Percentiles rank a stretch among this genome's conserved stretches.
These are phyloP conservation scores for Psylliodes chrysocephalus DNA, from an alignment of 2,888 invertebrate species.

Conservation along the genomic window DNA sequence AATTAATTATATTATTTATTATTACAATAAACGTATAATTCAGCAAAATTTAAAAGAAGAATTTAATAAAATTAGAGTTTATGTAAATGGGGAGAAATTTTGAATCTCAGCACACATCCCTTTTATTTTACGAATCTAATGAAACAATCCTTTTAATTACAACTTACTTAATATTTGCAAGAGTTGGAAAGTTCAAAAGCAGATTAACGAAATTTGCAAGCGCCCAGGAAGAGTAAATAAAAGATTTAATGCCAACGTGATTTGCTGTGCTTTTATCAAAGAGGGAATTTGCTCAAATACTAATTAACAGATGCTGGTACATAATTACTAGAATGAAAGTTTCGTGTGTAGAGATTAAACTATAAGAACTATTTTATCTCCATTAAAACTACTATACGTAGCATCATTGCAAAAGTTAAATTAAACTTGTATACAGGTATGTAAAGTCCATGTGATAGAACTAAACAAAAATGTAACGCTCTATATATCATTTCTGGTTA, in stretches of 20 bases:
- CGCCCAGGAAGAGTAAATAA: not conserved
- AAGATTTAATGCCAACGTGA: slow-evolving; percentile 5
- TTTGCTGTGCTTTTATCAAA: slow-evolving; percentile 24
- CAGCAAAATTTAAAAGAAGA: too few species aligned
- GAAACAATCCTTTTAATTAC: not conserved
- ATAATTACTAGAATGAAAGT: slow-evolving; percentile 11
- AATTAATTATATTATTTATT: too few species aligned
- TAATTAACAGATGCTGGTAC: slow-evolving; percentile 31
- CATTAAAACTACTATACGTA: slow-evolving; percentile 4
- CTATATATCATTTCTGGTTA: too few species aligned
- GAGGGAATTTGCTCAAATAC: slow-evolving; percentile 23
- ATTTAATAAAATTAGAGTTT: too few species aligned
- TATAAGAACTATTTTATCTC: not conserved
- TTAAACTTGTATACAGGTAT: not conserved
- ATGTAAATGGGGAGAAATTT: too few species aligned
- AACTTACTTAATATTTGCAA: not conserved
- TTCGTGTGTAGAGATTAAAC: slow-evolving; percentile 4
- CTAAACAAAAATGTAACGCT: too few species aligned
- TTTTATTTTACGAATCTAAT: too few species aligned
- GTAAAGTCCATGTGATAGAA: too few species aligned
- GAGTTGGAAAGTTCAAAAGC: not conserved
- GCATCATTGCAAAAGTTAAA: not conserved
- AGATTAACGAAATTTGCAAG: not conserved
- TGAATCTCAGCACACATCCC: too few species aligned
- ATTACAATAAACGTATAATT: too few species aligned